Conservation (phyloP, 1,140 invertebrate species). For the fruit fly (Drosophila melanogaster) region Release_6_plus_ISO1_MT NT_037436.4:18416501-18417000, state of each 20-base stretch:
- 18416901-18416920: slow-evolving; percentile 63
- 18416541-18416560: no score
- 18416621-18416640: no score
- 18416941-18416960: neutral
- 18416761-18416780: slow-evolving; percentile 49
- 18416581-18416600: no score
- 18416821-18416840: slow-evolving; percentile 70
- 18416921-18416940: slow-evolving; percentile 65
- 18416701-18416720: neutral
- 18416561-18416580: no score
- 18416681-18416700: neutral
- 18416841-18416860: slow-evolving; percentile 83
- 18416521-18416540: no score
- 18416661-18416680: neutral
- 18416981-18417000: slow-evolving; percentile 47
- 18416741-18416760: slow-evolving; percentile 37
- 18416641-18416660: neutral
- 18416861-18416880: slow-evolving; percentile 85
- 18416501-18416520: no score
- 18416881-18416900: slow-evolving; percentile 84
- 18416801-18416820: slow-evolving; percentile 63
- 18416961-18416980: slow-evolving; percentile 3
- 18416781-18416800: slow-evolving; percentile 84
- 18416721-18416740: slow-evolving; percentile 14
- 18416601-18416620: no score